phyloP scores from a whole-genome alignment of 2,113 vertebrate genomes.

The Melozone crissalis region DNA sequence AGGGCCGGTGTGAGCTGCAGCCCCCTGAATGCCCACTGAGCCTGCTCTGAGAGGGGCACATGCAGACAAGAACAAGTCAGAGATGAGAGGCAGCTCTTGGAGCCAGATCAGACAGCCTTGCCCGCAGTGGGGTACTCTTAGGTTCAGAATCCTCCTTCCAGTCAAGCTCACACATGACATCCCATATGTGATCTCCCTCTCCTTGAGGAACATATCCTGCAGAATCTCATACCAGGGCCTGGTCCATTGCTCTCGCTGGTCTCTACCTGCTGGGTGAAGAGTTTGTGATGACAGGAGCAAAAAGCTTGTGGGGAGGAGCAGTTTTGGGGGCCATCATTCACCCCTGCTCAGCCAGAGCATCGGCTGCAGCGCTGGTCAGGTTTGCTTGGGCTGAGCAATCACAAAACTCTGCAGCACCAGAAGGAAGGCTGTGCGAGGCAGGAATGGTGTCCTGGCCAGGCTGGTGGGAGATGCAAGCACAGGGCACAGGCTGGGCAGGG shows the following conservation, averaged over 20 bases:
- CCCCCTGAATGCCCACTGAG: neutral
- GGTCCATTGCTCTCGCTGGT: neutral
- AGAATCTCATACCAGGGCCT: neutral
- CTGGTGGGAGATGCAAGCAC: neutral
- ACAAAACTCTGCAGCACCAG: too few species aligned
- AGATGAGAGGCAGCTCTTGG: neutral
- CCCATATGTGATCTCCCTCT: fast-evolving
- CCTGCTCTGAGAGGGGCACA: neutral
- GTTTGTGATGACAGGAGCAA: neutral
- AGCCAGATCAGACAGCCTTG: neutral
- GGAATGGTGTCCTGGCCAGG: neutral
- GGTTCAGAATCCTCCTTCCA: neutral
- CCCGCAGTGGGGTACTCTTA: neutral
- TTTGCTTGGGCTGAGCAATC: neutral
- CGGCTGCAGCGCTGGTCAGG: too few species aligned
- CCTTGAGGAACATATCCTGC: fast-evolving
- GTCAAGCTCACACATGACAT: neutral
- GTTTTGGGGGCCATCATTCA: fast-evolving
- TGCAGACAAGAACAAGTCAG: neutral
- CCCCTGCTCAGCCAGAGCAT: fast-evolving
- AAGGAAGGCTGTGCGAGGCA: neutral
- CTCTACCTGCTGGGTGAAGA: neutral
- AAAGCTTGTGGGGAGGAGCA: neutral
- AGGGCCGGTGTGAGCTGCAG: neutral
- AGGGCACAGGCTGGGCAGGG: too few species aligned